Conservation (phyloP, 2,888 invertebrate species). For the Drosophila helvetica region DNA sequence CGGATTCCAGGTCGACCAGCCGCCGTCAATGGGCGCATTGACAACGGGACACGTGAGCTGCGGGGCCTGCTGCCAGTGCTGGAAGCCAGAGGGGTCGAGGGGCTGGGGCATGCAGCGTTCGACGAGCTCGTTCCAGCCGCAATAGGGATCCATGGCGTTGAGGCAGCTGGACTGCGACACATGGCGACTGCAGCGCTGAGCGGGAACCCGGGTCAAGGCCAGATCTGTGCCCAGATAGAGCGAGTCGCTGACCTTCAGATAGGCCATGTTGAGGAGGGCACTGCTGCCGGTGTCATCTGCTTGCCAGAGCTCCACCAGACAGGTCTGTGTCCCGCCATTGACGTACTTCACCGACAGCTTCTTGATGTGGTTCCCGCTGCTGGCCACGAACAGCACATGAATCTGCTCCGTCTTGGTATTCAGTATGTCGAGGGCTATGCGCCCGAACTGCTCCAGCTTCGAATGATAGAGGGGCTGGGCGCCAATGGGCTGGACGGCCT, state of each 20-base stretch:
- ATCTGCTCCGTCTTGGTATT: constrained; percentile 89
- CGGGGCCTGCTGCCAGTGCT: constrained; percentile 90
- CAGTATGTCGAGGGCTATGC: constrained; percentile 91
- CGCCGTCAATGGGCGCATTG: constrained; percentile 90
- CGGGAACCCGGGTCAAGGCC: constrained; percentile 89
- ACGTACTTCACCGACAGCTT: constrained; percentile 89
- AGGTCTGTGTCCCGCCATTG: constrained; percentile 87
- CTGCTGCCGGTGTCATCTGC: constrained; percentile 83
- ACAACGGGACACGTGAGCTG: constrained; percentile 87
- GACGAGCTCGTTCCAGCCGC: constrained; percentile 94
- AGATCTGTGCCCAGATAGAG: constrained; percentile 90
- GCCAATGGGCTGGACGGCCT: constrained; percentile 91
- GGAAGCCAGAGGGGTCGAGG: constrained; percentile 85
- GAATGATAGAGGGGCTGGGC: constrained; percentile 88
- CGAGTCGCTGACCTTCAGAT: constrained; percentile 91
- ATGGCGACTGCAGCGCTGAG: constrained; percentile 91
- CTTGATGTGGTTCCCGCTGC: constrained; percentile 89
- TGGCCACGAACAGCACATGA: constrained; percentile 92
- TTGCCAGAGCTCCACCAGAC: constrained; percentile 94
- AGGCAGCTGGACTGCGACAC: constrained; percentile 89
- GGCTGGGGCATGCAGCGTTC: constrained; percentile 90
- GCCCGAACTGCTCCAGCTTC: constrained; percentile 89
- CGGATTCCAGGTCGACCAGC: constrained; percentile 94
- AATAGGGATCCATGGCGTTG: constrained; percentile 95
- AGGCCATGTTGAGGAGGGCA: constrained; percentile 88